Evolutionary conservation across 2,113 vertebrate genomes (phyloP).

Genomic region (Microcebus lehilahytsara): DNA sequence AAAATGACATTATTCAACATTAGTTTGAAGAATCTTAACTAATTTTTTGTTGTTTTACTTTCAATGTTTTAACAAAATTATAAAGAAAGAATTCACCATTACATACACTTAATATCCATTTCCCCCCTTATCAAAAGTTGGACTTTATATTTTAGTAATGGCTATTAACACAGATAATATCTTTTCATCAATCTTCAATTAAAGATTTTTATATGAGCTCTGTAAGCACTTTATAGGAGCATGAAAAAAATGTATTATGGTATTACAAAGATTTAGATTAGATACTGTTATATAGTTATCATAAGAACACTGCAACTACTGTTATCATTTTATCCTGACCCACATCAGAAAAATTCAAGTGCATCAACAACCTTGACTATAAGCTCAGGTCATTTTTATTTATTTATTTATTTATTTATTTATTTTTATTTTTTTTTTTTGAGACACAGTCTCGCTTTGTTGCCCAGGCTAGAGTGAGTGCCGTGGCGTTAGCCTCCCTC

Average conservation of each 20-base stretch:
- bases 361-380: not conserved
- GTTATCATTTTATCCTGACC: not conserved
- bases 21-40: not conserved
- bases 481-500: too few relatives aligned
- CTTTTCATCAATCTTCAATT: not conserved
- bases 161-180: not conserved
- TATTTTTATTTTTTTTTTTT: too few relatives aligned
- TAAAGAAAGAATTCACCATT: not conserved
- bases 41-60: not conserved
- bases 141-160: not conserved
- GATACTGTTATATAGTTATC: not conserved
- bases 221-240: not conserved
- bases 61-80: not conserved
- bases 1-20: not conserved
- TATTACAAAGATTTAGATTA: not conserved
- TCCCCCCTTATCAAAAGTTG: not conserved
- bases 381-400: too few relatives aligned
- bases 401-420: too few relatives aligned
- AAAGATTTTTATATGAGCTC: not conserved
- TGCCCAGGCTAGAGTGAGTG: too few relatives aligned
- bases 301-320: not conserved
- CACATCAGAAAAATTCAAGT: not conserved
- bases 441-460: too few relatives aligned
- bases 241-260: not conserved
- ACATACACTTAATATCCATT: not conserved